Conservation (phyloP, 2,797 vertebrate species). For the Neosalanx taihuensis region DNA sequence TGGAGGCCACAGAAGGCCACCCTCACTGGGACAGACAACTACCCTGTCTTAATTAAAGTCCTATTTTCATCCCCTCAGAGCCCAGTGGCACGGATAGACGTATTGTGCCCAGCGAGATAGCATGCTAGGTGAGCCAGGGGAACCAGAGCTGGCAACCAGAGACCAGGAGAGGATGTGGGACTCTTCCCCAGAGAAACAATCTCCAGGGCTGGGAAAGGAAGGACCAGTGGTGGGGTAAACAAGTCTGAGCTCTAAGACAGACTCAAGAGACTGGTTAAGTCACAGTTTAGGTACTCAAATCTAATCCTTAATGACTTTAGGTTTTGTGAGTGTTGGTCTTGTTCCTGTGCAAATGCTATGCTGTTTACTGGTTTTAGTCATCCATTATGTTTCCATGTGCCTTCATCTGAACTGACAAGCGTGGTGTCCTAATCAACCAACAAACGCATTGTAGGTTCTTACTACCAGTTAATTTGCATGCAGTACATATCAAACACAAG, state of each 20-base stretch:
- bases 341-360: background rate
- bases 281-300: background rate
- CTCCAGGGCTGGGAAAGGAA: constrained; percentile 16
- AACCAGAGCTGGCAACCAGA: constrained; percentile 32
- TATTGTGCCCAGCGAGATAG: constrained; percentile 40
- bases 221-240: constrained; percentile 23
- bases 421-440: too few species aligned
- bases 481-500: background rate
- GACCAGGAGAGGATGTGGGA: constrained; percentile 29
- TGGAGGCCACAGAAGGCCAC: constrained; percentile 45
- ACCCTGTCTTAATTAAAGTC: constrained; percentile 72
- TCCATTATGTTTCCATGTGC: background rate
- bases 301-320: background rate
- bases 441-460: too few species aligned
- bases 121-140: constrained; percentile 14
- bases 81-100: constrained; percentile 41
- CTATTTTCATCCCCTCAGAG: constrained; percentile 37
- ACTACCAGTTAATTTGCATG: background rate
- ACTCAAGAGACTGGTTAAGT: background rate
- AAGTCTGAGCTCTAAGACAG: constrained; percentile 12
- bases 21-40: constrained; percentile 55
- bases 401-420: background rate
- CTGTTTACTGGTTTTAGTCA: background rate
- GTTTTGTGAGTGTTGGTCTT: background rate
- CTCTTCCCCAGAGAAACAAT: constrained; percentile 11